Evolutionary conservation across 2,797 vertebrate species (phyloP).

Genomic region (Jordanella pulchra): DNA sequence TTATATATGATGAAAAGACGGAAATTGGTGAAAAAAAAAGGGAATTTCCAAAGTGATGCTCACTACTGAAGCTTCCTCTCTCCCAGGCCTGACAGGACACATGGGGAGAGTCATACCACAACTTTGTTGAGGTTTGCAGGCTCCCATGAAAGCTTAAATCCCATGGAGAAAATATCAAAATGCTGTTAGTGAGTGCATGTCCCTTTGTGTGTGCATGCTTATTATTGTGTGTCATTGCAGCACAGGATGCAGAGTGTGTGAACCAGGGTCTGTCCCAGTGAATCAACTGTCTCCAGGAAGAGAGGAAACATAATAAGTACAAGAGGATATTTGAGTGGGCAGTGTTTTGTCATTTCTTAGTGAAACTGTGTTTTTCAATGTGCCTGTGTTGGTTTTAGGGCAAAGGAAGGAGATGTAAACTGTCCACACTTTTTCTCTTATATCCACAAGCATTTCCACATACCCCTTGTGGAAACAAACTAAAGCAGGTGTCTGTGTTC

Average conservation of each 20-base stretch:
- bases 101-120: slow-evolving; percentile 76
- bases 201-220: slow-evolving; percentile 39
- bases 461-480: slow-evolving; percentile 36
- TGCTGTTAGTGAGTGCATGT: slow-evolving; percentile 49
- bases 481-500: slow-evolving; percentile 27
- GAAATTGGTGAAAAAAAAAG: slow-evolving; percentile 13
- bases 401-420: slow-evolving; percentile 28
- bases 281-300: slow-evolving; percentile 61
- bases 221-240: slow-evolving; percentile 51
- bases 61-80: slow-evolving; percentile 64
- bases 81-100: slow-evolving; percentile 70
- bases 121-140: slow-evolving; percentile 78
- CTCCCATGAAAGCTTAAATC: slow-evolving; percentile 80
- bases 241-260: slow-evolving; percentile 76
- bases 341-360: slow-evolving; percentile 50
- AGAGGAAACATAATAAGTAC: slow-evolving; percentile 48
- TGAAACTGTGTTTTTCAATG: slow-evolving; percentile 42
- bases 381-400: slow-evolving; percentile 6
- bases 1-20: slow-evolving; percentile 33
- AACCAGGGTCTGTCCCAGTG: slow-evolving; percentile 67
- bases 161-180: slow-evolving; percentile 62
- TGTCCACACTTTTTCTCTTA: slow-evolving; percentile 29
- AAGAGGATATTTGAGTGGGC: slow-evolving; percentile 48
- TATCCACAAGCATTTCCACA: slow-evolving; percentile 28
- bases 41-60: slow-evolving; percentile 56